These are phyloP conservation scores for Rhaphigaster nebulosa DNA, from an alignment of 2,888 invertebrate species.

Conservation along the genomic window DNA sequence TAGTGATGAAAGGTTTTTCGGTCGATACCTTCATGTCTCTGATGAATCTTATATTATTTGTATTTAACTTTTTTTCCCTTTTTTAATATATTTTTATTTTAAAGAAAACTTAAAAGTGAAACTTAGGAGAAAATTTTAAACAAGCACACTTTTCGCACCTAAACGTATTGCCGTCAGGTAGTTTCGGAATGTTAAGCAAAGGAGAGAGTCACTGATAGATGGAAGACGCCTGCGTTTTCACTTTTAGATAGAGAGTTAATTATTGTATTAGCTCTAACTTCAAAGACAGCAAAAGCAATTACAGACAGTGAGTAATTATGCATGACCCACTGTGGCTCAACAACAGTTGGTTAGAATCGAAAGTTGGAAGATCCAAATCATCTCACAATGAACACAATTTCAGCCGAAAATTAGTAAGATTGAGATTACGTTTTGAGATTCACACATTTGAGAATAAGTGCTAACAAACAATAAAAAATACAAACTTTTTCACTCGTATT, in stretches of 20 bases:
- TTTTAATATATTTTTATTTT: too few species aligned
- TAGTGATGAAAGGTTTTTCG: too few species aligned
- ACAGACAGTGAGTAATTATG: neutral
- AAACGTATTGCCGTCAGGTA: neutral
- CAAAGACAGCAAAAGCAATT: neutral
- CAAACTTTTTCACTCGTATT: neutral
- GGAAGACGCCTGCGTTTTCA: neutral
- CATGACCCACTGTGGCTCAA: neutral
- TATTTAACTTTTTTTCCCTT: too few species aligned
- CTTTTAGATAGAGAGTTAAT: slow-evolving; percentile 3
- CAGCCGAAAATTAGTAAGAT: neutral
- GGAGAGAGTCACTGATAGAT: neutral
- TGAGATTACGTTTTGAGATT: neutral
- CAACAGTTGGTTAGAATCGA: neutral
- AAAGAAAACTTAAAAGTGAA: neutral
- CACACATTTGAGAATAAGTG: neutral
- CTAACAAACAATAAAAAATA: neutral
- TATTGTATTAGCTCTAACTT: slow-evolving; percentile 22
- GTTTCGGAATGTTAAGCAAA: neutral
- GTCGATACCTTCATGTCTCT: too few species aligned
- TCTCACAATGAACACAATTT: neutral
- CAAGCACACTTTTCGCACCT: neutral
- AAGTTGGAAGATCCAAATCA: neutral
- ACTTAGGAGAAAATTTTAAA: neutral
- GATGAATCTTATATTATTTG: too few species aligned